These are phyloP conservation scores for Drosophila affinis DNA, from an alignment of 2,888 invertebrate genomes.

Conservation along the genomic window DNA sequence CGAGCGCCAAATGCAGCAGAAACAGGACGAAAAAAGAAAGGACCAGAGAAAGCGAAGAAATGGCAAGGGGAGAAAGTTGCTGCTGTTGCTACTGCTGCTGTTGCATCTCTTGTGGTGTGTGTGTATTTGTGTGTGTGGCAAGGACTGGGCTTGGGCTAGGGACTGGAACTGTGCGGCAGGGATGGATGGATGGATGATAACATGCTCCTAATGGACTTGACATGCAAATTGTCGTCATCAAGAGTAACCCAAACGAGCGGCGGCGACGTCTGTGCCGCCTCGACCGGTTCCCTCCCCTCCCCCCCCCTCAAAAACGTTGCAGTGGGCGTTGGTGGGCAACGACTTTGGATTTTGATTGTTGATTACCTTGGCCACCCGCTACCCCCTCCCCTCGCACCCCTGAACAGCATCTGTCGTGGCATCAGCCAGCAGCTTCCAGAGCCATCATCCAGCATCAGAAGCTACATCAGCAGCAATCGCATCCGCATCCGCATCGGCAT, in stretches of 20 bases:
- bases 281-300: neutral
- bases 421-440: conserved; percentile 1
- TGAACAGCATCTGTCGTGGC: neutral
- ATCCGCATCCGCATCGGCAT: conserved; percentile 2
- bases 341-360: conserved; percentile 62
- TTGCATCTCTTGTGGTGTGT: neutral
- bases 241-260: conserved; percentile 58
- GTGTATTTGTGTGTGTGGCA: neutral
- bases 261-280: conserved; percentile 33
- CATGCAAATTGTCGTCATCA: conserved; percentile 70
- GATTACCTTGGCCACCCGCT: conserved; percentile 50
- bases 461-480: conserved; percentile 5
- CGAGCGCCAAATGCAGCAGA: conserved; percentile 33
- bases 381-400: neutral
- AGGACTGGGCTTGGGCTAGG: neutral
- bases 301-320: neutral
- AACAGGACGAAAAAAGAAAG: conserved; percentile 2
- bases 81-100: neutral
- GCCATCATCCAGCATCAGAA: conserved; percentile 13
- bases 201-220: conserved; percentile 69
- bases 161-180: neutral
- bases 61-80: conserved; percentile 12
- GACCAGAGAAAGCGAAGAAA: conserved; percentile 10
- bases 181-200: conserved; percentile 58
- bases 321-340: conserved; percentile 16